These are phyloP conservation scores for Gibbula magus DNA, from an alignment of 2,888 invertebrate genomes.

Conservation along the genomic window DNA sequence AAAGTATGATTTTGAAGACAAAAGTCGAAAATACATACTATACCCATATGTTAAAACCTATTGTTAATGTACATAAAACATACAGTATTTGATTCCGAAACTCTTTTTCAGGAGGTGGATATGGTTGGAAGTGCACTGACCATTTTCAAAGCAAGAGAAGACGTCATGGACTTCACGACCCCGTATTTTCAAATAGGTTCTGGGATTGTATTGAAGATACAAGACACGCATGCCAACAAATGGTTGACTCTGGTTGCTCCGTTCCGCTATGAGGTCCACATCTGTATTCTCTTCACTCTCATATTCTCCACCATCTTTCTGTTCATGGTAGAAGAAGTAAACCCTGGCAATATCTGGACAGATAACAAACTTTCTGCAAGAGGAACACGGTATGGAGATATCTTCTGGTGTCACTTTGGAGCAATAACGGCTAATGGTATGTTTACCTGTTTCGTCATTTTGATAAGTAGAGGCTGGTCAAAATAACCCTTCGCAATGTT, in stretches of 20 bases:
- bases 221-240: background rate
- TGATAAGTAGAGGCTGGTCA: too few relatives aligned
- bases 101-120: background rate
- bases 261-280: conserved; percentile 12
- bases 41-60: too few relatives aligned
- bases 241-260: conserved; percentile 3
- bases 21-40: too few relatives aligned
- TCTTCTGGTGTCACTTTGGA: too few relatives aligned
- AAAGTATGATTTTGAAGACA: too few relatives aligned
- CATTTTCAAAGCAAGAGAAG: background rate
- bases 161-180: background rate
- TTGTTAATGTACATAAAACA: too few relatives aligned
- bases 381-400: too few relatives aligned
- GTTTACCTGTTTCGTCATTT: too few relatives aligned
- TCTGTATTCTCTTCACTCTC: conserved; percentile 7
- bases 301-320: conserved; percentile 1
- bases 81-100: too few relatives aligned
- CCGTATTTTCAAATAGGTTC: background rate
- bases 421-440: too few relatives aligned
- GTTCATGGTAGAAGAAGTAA: background rate
- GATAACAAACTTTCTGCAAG: background rate
- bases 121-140: background rate
- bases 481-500: too few relatives aligned
- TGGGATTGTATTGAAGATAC: background rate
- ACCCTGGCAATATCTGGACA: background rate